These are phyloP conservation scores for Meriones psammophilus DNA, from an alignment of 2,797 vertebrate genomes.

Conservation along the genomic window DNA sequence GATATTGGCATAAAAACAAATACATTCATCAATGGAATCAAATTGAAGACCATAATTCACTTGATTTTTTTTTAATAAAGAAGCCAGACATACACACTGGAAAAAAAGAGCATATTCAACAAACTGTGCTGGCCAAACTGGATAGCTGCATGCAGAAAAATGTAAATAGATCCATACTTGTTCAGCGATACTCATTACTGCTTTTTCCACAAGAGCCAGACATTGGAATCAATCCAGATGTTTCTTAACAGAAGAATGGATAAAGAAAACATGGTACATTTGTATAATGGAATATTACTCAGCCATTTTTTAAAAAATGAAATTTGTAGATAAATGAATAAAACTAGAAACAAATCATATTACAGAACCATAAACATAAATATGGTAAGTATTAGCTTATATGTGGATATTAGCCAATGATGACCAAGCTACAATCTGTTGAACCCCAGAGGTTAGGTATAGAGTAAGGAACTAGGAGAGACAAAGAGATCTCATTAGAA, in stretches of 20 bases:
- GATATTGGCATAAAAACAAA: neutral
- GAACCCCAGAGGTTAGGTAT: neutral
- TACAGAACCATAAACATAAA: neutral
- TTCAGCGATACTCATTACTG: neutral
- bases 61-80: neutral
- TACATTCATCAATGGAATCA: neutral
- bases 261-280: neutral
- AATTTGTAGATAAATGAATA: neutral
- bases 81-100: neutral
- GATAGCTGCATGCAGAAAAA: neutral
- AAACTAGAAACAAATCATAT: neutral
- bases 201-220: neutral
- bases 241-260: neutral
- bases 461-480: neutral
- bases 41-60: neutral
- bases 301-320: neutral
- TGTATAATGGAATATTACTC: neutral
- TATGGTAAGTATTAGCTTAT: neutral
- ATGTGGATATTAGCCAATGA: neutral
- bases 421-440: neutral
- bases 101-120: neutral
- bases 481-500: neutral
- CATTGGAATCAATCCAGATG: neutral
- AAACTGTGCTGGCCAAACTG: neutral
- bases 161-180: neutral